Evolutionary conservation across 2,113 vertebrate genomes (phyloP), one percentile per base, ranked within the genome.

Genomic region (Melanerpes aurifrons): DNA sequence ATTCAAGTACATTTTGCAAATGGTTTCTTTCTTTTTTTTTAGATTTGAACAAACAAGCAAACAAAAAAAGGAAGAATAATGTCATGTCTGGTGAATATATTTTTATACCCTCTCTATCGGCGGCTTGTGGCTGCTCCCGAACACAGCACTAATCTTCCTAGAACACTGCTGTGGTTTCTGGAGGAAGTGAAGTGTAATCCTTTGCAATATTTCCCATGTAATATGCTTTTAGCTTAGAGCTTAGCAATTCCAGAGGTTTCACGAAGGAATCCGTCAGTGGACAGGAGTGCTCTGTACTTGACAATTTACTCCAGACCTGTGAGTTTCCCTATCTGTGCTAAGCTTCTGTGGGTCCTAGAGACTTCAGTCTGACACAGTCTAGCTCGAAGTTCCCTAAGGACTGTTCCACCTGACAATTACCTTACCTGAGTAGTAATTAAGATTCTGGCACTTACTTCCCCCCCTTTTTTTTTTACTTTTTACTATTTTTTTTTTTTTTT

Each of bases 81-180:
- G 96, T 97, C 97, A 90, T 6, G 89, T 97, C 93, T 63, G 95
- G 96, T 97, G 96, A 97, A 93, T 88, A 91, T 96, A 96, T 96
- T 96, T 96, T 95, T 96, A 95, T 97, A 96, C 82, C 76, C 96
- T 94, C 90, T 94, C 64, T 74, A 82, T 86, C 64, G 92, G 78
- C 93, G 92, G 87, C 92, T 96, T 95, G 91, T 94, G 91, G 79
- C 92, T 97, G 95, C 84, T 94, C 87, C 95, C 94, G 22, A 81
- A 89, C 77, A 86, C 94, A 92, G 93, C 81, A 70, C 72, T 53
- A 61, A 53, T 47, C 71, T 72, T 86, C 87, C 63, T 94, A 32
- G 62, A 92, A 69, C 77, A 56, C 71, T 73, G 54, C 64, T 87
- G 91, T 95, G 87, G 31, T 57, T 94, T 79, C 87, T 95, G 95